Conservation (phyloP, 2,888 invertebrate species). For the Julus scanicus region DNA sequence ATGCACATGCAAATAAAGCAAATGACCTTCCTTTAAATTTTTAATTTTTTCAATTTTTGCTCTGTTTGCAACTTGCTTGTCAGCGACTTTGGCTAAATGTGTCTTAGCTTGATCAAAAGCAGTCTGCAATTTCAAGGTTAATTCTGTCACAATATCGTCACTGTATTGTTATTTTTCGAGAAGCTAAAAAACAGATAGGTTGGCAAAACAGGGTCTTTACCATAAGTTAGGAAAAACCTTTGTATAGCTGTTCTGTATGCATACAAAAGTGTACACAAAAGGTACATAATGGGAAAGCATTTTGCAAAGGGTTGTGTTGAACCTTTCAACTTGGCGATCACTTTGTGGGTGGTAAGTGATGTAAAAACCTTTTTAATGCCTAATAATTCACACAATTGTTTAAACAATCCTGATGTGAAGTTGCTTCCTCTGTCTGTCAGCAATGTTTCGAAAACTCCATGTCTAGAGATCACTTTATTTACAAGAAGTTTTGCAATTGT, state of each 20-base stretch:
- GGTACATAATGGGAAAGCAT: slow-evolving; percentile 50
- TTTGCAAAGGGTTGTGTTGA: slow-evolving; percentile 5
- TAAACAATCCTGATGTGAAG: slow-evolving; percentile 19
- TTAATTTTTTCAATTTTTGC: not conserved
- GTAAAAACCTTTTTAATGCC: slow-evolving; percentile 50
- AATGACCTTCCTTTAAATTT: not conserved
- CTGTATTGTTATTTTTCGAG: not conserved
- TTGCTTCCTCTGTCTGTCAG: slow-evolving; percentile 18
- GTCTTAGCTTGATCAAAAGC: not conserved
- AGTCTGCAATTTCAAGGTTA: not conserved
- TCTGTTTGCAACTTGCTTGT: not conserved
- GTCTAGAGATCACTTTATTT: slow-evolving; percentile 2
- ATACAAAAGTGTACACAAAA: not conserved
- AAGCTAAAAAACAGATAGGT: not conserved
- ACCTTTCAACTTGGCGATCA: slow-evolving; percentile 30
- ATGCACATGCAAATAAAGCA: not conserved
- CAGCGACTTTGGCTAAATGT: not conserved
- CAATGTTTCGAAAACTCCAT: not conserved
- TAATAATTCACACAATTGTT: not conserved
- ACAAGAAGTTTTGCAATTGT: not conserved
- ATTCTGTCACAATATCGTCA: slow-evolving; percentile 12
- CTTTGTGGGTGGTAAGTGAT: slow-evolving; percentile 48
- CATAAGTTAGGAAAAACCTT: not conserved
- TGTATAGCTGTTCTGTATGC: slow-evolving; percentile 18
- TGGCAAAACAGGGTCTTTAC: slow-evolving; percentile 6